Evolutionary conservation across 2,113 vertebrate species (phyloP), one percentile per base, ranked within the genome.

Genomic region (Sinocyclocheilus anshuiensis): DNA sequence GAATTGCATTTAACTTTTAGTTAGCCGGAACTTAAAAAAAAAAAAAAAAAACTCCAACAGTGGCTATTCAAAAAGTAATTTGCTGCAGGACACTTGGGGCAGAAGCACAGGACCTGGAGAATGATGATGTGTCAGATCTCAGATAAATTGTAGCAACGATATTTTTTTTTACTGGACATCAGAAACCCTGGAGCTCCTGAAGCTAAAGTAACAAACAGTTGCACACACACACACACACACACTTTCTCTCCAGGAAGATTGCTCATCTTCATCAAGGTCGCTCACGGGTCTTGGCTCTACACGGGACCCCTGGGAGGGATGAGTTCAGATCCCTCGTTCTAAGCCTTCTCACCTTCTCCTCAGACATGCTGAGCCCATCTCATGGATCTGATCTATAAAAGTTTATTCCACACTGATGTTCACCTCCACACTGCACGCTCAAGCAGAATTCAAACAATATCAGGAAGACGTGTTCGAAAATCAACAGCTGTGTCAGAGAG

Each of bases 221-320:
- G 0, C 81, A 76, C 81, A 59, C 7, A 33, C 88, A 87, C 74
- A 65, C 83, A 75, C 83, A 59, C 74, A 39, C 11, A 29, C 88
- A 84, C 67, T 10, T 20, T 87, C 87, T 90, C 69, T n/a, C 50
- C 87, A 67, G 87, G 78, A 91, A 93, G 88, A 94, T 92, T 93
- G 91, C 91, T 93, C 93, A 92, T 91, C 76, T 90, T 85, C 80
- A 86, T 89, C 92, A 93, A 94, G 94, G 94, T 94, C 93, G 92
- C 53, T 86, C 83, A 89, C 90, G 84, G 93, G 92, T 94, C 78
- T 83, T 57, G 74, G 45, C 75, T 45, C 79, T 86, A 83, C 77
- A 83, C 79, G 50, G 36, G 61, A 67, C 82, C 59, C 36, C 69
- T 39, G 59, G n/a, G 45, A 59, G 53, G 63, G 39, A 74, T 81